phyloP scores from a whole-genome alignment of 2,113 vertebrate genomes.

The Cephalopholis sonnerati region DNA sequence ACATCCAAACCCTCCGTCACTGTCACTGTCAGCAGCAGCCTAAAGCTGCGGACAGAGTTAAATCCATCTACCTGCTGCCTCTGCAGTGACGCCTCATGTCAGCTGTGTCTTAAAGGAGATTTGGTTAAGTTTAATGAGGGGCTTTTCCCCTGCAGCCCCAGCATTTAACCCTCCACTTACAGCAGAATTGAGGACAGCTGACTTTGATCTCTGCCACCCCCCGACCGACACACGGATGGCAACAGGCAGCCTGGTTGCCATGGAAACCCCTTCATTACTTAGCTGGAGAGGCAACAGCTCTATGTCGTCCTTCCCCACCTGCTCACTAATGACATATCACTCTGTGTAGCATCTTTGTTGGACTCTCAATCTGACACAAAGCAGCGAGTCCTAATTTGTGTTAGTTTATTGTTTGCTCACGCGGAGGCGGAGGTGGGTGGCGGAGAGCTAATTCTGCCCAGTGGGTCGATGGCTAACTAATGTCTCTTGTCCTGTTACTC shows the following conservation, averaged over 20 bases:
- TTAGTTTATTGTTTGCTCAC: conserved; percentile 76
- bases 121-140: conserved; percentile 63
- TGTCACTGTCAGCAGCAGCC: neutral
- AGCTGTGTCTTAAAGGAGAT: conserved; percentile 45
- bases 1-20: neutral
- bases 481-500: conserved; percentile 52
- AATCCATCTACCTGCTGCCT: neutral
- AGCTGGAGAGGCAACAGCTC: conserved; percentile 72
- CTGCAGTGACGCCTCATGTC: conserved; percentile 9
- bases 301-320: conserved; percentile 73
- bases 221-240: conserved; percentile 30
- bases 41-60: neutral
- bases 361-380: conserved; percentile 77
- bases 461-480: conserved; percentile 55
- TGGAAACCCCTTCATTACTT: conserved; percentile 80
- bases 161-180: conserved; percentile 74
- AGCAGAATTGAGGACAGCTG: conserved; percentile 38
- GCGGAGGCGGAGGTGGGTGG: conserved; percentile 39
- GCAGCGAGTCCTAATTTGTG: conserved; percentile 80
- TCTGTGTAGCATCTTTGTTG: conserved; percentile 80
- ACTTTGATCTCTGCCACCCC: conserved; percentile 64
- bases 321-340: conserved; percentile 82
- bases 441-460: conserved; percentile 33
- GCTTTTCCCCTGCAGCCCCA: conserved; percentile 41
- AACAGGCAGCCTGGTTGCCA: conserved; percentile 66